A percentile compares a stretch with the other conserved stretches of the same genome.
phyloP scores from a whole-genome alignment of 1,140 invertebrate species.

The Ridgeia piscesae region DNA sequence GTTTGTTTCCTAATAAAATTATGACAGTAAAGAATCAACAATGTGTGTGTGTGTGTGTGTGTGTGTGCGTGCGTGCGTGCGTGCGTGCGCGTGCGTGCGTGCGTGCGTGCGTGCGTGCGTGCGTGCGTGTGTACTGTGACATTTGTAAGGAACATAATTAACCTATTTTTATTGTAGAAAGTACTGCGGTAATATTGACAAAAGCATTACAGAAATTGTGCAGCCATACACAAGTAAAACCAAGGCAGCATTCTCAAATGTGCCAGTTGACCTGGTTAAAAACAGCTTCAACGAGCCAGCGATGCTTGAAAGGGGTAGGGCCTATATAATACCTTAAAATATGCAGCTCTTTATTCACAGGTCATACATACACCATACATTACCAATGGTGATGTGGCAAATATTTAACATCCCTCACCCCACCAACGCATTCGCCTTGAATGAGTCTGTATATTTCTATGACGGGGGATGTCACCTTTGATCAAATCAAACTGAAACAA shows the following conservation, averaged over 20 bases:
- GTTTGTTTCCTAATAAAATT: not conserved
- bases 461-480: not conserved
- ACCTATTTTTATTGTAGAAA: not conserved
- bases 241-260: not conserved
- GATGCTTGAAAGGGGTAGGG: not conserved
- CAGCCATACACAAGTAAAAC: not conserved
- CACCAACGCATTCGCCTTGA: not conserved
- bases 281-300: not conserved
- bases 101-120: too few relatives aligned
- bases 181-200: not conserved
- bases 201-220: not conserved
- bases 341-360: not conserved
- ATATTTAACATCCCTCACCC: not conserved
- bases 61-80: too few relatives aligned
- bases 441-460: not conserved
- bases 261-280: not conserved
- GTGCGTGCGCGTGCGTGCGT: too few relatives aligned
- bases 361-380: not conserved
- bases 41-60: too few relatives aligned
- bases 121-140: too few relatives aligned
- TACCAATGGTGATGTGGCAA: not conserved
- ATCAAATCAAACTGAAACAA: not conserved
- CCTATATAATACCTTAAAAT: not conserved
- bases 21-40: not conserved
- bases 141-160: not conserved